Conservation (phyloP, 2,888 invertebrate species). For the Scaptomyza cyrtandrae region DNA sequence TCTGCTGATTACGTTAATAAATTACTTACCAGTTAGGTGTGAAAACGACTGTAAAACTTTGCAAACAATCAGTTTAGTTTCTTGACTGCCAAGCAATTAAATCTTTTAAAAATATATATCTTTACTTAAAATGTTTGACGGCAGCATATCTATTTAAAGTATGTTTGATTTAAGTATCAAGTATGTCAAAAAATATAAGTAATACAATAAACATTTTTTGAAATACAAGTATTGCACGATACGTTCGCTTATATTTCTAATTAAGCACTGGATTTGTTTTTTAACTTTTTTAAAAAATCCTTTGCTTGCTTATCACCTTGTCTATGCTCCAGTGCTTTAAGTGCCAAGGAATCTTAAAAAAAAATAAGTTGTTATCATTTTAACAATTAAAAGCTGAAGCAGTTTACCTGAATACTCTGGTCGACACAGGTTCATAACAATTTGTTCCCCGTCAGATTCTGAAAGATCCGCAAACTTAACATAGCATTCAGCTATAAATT, state of each 20-base stretch:
- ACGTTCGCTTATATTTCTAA: constrained; percentile 2
- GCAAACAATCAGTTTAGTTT: no score
- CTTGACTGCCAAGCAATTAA: no score
- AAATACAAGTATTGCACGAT: constrained; percentile 23
- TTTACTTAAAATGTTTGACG: no score
- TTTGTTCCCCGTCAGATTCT: constrained; percentile 88
- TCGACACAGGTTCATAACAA: constrained; percentile 89
- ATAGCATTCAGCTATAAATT: constrained; percentile 97
- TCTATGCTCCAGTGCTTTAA: constrained; percentile 91
- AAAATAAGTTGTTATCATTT: neutral
- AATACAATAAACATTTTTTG: constrained; percentile 18
- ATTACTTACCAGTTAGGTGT: no score
- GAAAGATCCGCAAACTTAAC: constrained; percentile 91
- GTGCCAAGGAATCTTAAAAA: constrained; percentile 71
- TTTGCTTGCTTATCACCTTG: constrained; percentile 95
- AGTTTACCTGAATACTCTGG: constrained; percentile 88
- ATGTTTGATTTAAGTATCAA: constrained; percentile 21
- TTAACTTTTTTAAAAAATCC: constrained; percentile 93
- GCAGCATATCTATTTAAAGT: constrained; percentile 22
- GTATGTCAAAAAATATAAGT: constrained; percentile 34
- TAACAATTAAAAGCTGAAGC: neutral
- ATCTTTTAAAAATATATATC: no score
- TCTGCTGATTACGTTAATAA: no score
- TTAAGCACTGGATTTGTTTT: constrained; percentile 86
- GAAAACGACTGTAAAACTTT: no score